Evolutionary conservation across 2,797 vertebrate species (phyloP).

Genomic region (Gymnocypris eckloni): DNA sequence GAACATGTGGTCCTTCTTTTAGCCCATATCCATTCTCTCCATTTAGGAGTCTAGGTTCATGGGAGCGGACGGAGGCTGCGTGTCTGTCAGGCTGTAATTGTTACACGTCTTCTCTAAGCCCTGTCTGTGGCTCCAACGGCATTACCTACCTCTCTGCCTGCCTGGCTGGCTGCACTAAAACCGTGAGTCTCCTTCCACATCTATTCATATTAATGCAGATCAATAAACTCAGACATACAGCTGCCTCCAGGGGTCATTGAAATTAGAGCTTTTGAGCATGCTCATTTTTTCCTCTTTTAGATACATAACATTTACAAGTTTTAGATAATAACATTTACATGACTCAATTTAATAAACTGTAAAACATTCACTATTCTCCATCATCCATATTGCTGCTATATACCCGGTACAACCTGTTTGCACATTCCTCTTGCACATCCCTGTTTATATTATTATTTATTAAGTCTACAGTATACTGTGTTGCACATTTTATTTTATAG

Average conservation of each 20-base stretch:
- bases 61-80: conserved; percentile 76
- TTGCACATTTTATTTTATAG: too few species aligned
- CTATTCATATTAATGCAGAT: conserved; percentile 35
- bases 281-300: conserved; percentile 15
- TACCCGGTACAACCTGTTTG: too few species aligned
- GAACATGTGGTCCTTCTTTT: not conserved
- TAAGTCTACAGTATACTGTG: too few species aligned
- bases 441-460: too few species aligned
- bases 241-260: not conserved
- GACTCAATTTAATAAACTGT: too few species aligned
- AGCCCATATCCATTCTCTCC: conserved; percentile 47
- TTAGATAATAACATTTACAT: not conserved
- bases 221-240: conserved; percentile 7
- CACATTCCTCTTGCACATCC: too few species aligned
- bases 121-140: conserved; percentile 92
- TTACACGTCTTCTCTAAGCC: conserved; percentile 93
- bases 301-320: not conserved
- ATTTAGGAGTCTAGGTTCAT: conserved; percentile 73
- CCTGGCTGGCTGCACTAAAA: conserved; percentile 91
- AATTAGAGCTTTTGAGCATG: conserved; percentile 11
- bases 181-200: conserved; percentile 62
- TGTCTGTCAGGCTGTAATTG: conserved; percentile 95
- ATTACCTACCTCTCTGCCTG: conserved; percentile 97
- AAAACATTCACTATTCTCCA: too few species aligned
- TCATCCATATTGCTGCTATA: too few species aligned